Base-by-base conservation (phyloP, 2,888 invertebrate genomes). In the Pachycephus smyrnensis region DNA sequence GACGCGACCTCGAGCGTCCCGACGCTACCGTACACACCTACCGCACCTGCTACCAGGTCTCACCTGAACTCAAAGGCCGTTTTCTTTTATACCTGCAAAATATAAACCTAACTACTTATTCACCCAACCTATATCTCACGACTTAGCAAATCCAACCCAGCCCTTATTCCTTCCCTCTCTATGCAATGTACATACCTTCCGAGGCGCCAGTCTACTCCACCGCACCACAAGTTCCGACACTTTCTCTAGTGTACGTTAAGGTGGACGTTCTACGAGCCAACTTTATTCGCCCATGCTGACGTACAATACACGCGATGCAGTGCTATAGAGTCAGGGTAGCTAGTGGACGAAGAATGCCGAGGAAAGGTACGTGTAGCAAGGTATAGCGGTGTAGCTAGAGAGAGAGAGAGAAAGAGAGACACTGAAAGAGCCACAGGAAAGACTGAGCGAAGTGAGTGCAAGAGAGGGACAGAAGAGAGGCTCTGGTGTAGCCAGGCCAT, bases 401-500 rank as follows among this genome's bases (percentile, higher is more conserved):
- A 82, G 81, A 73, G 76, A 81, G 81, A 73, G 76, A 80, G 80
- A 77, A 79, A 76, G 80, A 82, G 79, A 80, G 79, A 77, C 76
- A 76, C 75, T 78, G 82, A 79, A 75, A 79, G 76, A 76, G 81
- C 77, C 74, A 55, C 55, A 9, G 69, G 80, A 73, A 77, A 81
- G 79, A 76, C 76, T 68, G 79, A 79, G 78, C 76, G 37, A 80
- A 68, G 76, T 69, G 71, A 77, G 75, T 75, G 79, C 40, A 77
- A 79, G 78, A 73, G 83, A 79, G 75, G 79, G 79, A 80, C 73
- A 23, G 55, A 55, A 55, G 23, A 23, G 82, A 80, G 81, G 83
- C 81, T 82, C 82, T 83, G 80, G 80, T 85, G 87, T 83, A 89
- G 88, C 84, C 84, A 86, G 85, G 86, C 89, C 88, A 90, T 90